Conservation (phyloP, 1,140 invertebrate species). For the Holcopasites calliopsidis region DNA sequence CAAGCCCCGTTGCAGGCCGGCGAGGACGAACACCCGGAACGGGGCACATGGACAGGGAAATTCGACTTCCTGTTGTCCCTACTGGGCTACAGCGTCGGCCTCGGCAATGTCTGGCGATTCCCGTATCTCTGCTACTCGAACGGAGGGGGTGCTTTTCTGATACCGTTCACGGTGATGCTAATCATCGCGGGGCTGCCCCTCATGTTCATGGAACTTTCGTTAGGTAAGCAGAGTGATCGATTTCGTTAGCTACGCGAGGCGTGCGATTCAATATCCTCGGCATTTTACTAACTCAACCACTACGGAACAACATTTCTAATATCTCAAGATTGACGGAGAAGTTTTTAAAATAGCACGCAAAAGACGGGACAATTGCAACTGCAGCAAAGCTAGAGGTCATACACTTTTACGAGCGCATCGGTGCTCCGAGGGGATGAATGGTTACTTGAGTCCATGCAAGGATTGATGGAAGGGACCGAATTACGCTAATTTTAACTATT, state of each 20-base stretch:
- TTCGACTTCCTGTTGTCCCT: constrained; percentile 91
- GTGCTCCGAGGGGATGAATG: no score
- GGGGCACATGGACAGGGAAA: constrained; percentile 89
- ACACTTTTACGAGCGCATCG: no score
- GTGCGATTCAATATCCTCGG: no score
- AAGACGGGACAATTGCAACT: no score
- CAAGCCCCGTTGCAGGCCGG: constrained; percentile 76
- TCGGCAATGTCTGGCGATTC: constrained; percentile 93
- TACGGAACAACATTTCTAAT: no score
- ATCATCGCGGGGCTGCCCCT: constrained; percentile 91
- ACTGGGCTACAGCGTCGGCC: constrained; percentile 91
- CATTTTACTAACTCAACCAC: no score
- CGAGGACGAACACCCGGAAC: constrained; percentile 81
- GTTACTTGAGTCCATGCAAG: not conserved
- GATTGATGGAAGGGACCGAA: not conserved
- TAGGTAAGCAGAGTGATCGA: constrained; percentile 74
- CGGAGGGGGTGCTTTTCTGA: constrained; percentile 90
- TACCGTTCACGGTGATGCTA: constrained; percentile 92
- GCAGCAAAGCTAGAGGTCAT: no score
- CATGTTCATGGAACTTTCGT: constrained; percentile 93
- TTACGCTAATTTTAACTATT: not conserved
- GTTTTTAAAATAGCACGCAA: no score
- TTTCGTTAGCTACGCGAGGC: not conserved
- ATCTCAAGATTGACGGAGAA: no score
- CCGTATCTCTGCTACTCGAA: constrained; percentile 90